Evolutionary conservation across 2,113 vertebrate species (phyloP), one percentile per base, ranked within the genome.

Genomic region (Tyto alba): DNA sequence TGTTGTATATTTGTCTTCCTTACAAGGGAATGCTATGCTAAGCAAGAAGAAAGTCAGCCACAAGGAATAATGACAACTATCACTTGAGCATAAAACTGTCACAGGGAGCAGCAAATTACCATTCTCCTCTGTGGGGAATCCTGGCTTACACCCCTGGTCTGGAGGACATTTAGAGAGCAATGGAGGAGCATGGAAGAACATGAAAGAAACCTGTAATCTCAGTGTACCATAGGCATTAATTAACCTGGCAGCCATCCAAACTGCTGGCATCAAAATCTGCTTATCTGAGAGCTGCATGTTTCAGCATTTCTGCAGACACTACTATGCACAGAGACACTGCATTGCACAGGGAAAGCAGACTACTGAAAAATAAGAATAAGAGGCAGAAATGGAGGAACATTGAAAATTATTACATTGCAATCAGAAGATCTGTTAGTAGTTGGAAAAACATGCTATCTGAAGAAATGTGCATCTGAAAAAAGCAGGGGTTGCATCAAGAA

Each of bases 281-380:
- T 97, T 97, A 97, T 97, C 96, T 88, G 63, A 38, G 82, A 90
- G 94, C 64, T 77, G 83, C 97, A 97, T 77, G 84, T 97, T 96
- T 89, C 89, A 85, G 69, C 73, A 67, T 82, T 96, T 91, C 72
- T 91, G 80, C 73, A 76, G 81, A 60, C 66, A 45, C 68, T 50
- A 5, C 57, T 55, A 53, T 0, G 7, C 48, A 60, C 48, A 76
- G 67, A 83, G 85, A 34, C 90, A 68, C 21, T 9, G 62, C 50
- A n/a, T 50, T 85, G 77, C 40, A 73, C 29, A 43, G 55, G 48
- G 75, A 52, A n/a, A 91, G 73, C 32, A 60, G 74, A 59, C 48
- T 72, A 62, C 60, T 32, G 1, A 71, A 64, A 81, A 72, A 41
- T 14, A 81, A 47, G 38, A 38, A 53, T 53, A 68, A 43, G 29